phyloP scores from a whole-genome alignment of 2,888 invertebrate species.

The Penaeus monodon region DNA sequence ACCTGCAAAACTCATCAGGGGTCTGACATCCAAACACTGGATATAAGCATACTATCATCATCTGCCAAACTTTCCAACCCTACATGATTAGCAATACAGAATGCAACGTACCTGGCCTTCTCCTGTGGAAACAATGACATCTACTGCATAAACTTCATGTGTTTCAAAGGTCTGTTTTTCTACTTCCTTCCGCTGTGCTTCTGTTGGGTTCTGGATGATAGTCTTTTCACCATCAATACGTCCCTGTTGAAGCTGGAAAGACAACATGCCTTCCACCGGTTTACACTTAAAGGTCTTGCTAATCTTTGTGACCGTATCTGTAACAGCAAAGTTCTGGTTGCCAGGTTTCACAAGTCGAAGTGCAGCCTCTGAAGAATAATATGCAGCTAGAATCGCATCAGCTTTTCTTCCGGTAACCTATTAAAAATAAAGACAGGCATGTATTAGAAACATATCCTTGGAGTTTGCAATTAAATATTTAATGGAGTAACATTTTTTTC shows the following conservation, averaged over 20 bases:
- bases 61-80: not conserved
- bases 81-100: not conserved
- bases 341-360: constrained; percentile 83
- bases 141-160: constrained; percentile 98
- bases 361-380: constrained; percentile 95
- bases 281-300: constrained; percentile 95
- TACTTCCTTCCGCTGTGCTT: constrained; percentile 95
- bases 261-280: constrained; percentile 96
- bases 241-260: constrained; percentile 91
- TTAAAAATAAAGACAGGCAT: not conserved
- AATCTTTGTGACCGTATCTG: constrained; percentile 92
- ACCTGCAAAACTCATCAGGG: constrained; percentile 30
- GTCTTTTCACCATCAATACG: constrained; percentile 98
- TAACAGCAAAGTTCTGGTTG: constrained; percentile 86
- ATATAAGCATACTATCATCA: constrained; percentile 6
- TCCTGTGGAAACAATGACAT: constrained; percentile 95
- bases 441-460: too few relatives aligned
- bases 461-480: too few relatives aligned
- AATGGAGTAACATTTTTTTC: too few relatives aligned
- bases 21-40: constrained; percentile 44
- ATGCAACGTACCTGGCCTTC: constrained; percentile 84
- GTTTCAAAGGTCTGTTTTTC: constrained; percentile 96
- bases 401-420: constrained; percentile 84
- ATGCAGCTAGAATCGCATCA: constrained; percentile 94
- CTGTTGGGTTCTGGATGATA: constrained; percentile 96